Percentiles rank a stretch among this genome's conserved stretches.
phyloP scores from a whole-genome alignment of 1,140 invertebrate genomes.

The Diorhabda carinulata region DNA sequence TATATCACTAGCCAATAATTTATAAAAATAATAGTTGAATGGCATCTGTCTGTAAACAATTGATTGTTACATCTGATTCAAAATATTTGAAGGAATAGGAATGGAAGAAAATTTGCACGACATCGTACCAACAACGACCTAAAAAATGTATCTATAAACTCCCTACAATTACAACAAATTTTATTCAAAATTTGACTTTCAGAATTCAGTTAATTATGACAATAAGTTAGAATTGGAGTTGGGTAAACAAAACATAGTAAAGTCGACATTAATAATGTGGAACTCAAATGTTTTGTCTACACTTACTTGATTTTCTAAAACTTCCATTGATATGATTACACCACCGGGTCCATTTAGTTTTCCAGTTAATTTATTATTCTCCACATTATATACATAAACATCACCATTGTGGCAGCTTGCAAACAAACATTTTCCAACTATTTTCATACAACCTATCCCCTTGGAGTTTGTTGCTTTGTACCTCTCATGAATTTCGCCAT shows the following conservation, averaged over 20 bases:
- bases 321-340: conserved; percentile 54
- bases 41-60: no score
- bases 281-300: not conserved
- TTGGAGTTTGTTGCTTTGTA: conserved; percentile 48
- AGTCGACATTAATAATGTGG: not conserved
- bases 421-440: conserved; percentile 51
- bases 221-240: not conserved
- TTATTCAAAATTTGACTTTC: not conserved
- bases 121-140: conserved; percentile 38
- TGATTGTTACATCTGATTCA: conserved; percentile 6
- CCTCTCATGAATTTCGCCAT: conserved; percentile 49
- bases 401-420: conserved; percentile 56
- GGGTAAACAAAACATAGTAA: not conserved
- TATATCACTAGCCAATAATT: no score
- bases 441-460: conserved; percentile 54
- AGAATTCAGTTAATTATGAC: not conserved
- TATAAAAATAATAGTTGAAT: no score
- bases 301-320: conserved; percentile 51
- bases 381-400: conserved; percentile 53
- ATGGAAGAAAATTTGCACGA: conserved; percentile 30
- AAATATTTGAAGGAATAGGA: conserved; percentile 29
- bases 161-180: no score
- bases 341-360: conserved; percentile 53
- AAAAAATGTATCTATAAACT: conserved; percentile 15
- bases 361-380: conserved; percentile 43